Conservation (phyloP, 2,113 vertebrate species). For the Cyprinodon variegatus region DNA sequence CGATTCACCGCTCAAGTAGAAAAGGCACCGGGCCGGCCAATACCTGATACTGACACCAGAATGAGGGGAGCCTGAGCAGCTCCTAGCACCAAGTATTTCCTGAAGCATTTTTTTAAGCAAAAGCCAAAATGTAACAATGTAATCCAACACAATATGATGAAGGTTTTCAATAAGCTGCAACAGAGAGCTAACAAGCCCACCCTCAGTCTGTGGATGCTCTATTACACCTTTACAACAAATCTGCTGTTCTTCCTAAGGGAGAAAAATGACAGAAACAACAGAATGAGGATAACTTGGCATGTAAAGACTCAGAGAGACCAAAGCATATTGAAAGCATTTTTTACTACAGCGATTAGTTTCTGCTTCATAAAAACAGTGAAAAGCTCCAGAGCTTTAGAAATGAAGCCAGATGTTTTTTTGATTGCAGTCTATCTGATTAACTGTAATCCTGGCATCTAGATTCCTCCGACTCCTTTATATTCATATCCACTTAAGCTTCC, state of each 20-base stretch:
- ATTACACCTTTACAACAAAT: neutral
- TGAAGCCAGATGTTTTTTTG: neutral
- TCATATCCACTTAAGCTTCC: neutral
- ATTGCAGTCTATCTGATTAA: neutral
- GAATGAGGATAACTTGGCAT: neutral
- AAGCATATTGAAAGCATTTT: neutral
- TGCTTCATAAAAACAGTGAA: neutral
- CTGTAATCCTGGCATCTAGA: neutral
- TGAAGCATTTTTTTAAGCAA: constrained; percentile 45
- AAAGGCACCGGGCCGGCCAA: constrained; percentile 65
- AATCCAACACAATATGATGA: neutral
- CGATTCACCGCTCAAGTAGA: constrained; percentile 65
- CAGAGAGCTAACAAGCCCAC: neutral
- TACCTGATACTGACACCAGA: constrained; percentile 50
- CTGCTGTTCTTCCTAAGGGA: neutral
- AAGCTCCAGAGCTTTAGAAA: neutral
- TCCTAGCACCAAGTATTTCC: constrained; percentile 63
- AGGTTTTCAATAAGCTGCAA: constrained; percentile 3
- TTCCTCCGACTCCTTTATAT: neutral
- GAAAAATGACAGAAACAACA: neutral
- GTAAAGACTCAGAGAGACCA: neutral
- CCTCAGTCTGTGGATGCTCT: neutral
- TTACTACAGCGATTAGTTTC: neutral
- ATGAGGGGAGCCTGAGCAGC: constrained; percentile 32
- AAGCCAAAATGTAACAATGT: constrained; percentile 4